Conservation (phyloP, 2,113 vertebrate genomes). For the Fregata magnificens region DNA sequence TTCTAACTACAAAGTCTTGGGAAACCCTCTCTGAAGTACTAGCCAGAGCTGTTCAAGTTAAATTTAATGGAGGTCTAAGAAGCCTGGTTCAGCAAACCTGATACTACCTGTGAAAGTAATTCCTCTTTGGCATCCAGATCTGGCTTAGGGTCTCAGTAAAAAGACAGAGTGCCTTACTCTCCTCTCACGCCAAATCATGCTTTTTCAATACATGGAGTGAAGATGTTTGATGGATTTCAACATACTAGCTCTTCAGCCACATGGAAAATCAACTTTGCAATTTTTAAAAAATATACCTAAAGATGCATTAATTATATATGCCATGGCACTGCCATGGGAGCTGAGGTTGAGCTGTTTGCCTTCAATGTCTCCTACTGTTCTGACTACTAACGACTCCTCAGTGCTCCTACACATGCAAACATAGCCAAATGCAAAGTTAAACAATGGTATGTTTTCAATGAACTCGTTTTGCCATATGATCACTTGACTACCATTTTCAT, state of each 20-base stretch:
- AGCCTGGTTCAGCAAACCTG: neutral
- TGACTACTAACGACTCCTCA: neutral
- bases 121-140: neutral
- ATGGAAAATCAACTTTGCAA: fast-evolving
- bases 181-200: neutral
- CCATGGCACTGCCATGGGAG: neutral
- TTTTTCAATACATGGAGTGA: neutral
- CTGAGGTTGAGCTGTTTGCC: neutral
- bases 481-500: neutral
- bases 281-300: neutral
- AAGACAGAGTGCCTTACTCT: neutral
- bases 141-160: neutral
- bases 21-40: neutral
- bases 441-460: neutral
- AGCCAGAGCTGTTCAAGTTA: no score
- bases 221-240: neutral
- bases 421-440: neutral
- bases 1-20: neutral
- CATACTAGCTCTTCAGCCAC: neutral
- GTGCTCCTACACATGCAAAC: neutral
- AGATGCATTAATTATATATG: neutral
- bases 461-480: neutral
- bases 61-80: fast-evolving
- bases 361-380: neutral
- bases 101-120: neutral